Conservation (phyloP, 2,888 invertebrate species). For the Uloborus plumipes region DNA sequence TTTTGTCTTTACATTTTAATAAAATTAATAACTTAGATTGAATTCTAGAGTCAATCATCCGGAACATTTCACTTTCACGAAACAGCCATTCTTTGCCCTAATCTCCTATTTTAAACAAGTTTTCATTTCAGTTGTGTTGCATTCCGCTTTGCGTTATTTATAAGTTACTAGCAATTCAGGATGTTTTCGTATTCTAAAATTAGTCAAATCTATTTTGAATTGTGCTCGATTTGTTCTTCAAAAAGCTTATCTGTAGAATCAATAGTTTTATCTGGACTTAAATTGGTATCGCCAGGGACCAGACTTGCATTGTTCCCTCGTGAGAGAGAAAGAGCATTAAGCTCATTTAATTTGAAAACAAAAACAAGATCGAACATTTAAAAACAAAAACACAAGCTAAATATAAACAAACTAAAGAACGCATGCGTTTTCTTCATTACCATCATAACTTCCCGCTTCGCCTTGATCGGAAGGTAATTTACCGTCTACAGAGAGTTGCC, state of each 20-base stretch:
- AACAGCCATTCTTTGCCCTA: not conserved
- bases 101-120: slow-evolving; percentile 6
- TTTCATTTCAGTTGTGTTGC: not conserved
- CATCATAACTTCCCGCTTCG: not conserved
- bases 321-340: not conserved
- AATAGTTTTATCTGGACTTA: slow-evolving; percentile 18
- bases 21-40: too few species aligned
- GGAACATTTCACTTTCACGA: slow-evolving; percentile 6
- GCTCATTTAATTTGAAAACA: not conserved
- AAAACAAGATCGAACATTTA: slow-evolving; percentile 1
- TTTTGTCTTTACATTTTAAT: too few species aligned
- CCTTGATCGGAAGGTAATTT: too few species aligned
- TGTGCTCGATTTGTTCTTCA: slow-evolving; percentile 18
- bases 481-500: too few species aligned
- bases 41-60: not conserved
- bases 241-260: slow-evolving; percentile 15
- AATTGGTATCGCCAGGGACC: slow-evolving; percentile 6
- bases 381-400: not conserved
- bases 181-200: slow-evolving; percentile 22
- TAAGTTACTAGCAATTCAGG: slow-evolving; percentile 5
- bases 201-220: slow-evolving; percentile 21
- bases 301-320: slow-evolving; percentile 3
- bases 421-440: slow-evolving; percentile 9
- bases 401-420: slow-evolving; percentile 4
- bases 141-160: slow-evolving; percentile 5